Conservation (phyloP, 2,888 invertebrate species). For the Melinaea menophilus region DNA sequence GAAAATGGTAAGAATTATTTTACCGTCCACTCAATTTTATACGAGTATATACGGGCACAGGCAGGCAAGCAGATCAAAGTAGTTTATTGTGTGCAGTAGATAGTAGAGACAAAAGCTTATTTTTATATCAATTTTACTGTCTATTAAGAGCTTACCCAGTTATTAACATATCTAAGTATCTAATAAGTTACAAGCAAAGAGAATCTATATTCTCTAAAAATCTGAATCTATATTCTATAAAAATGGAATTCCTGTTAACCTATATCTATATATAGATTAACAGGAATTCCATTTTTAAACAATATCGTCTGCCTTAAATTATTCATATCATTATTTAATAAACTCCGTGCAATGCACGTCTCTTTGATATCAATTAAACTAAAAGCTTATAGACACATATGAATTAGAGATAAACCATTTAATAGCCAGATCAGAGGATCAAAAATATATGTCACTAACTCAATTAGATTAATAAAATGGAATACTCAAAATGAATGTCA, state of each 20-base stretch:
- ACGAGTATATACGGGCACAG: neutral
- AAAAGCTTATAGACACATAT: neutral
- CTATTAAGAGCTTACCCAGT: too few relatives aligned
- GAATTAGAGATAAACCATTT: conserved; percentile 15
- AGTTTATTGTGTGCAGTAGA: conserved; percentile 4
- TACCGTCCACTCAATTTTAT: conserved; percentile 7
- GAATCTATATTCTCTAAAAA: too few relatives aligned
- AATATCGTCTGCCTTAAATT: too few relatives aligned
- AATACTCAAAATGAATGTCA: conserved; percentile 26
- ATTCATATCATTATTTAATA: too few relatives aligned
- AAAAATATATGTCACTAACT: conserved; percentile 19
- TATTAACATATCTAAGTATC: too few relatives aligned
- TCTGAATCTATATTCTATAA: too few relatives aligned
- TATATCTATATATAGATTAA: too few relatives aligned
- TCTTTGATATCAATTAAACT: neutral
- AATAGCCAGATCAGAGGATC: conserved; percentile 9
- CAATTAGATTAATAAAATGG: conserved; percentile 26
- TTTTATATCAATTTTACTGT: neutral
- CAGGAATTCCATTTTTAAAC: too few relatives aligned
- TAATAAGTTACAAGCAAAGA: too few relatives aligned
- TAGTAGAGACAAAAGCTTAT: neutral
- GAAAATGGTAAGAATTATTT: conserved; percentile 10
- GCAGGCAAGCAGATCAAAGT: conserved; percentile 3
- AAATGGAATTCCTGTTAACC: too few relatives aligned
- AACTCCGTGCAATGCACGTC: neutral